These are phyloP conservation scores for Bufo bufo DNA, from an alignment of 2,113 vertebrate genomes.

Conservation along the genomic window DNA sequence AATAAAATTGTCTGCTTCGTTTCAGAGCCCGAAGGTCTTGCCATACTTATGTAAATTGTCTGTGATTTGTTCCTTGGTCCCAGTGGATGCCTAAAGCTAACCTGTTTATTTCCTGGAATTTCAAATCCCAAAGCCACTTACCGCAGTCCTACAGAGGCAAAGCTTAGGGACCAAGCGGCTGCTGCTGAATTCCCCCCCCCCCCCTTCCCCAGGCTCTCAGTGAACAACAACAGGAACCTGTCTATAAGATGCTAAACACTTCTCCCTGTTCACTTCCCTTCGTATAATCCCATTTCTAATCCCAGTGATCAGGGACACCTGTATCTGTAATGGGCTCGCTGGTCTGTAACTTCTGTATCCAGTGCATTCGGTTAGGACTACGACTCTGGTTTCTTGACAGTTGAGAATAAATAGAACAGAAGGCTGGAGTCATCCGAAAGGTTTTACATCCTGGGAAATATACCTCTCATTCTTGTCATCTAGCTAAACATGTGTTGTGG, in stretches of 20 bases:
- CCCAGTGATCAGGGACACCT: neutral
- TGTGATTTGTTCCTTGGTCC: slow-evolving; percentile 47
- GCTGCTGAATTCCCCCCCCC: neutral
- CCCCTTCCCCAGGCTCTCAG: neutral
- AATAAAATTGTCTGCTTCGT: slow-evolving; percentile 19
- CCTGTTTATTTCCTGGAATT: slow-evolving; percentile 58
- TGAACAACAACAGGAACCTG: slow-evolving; percentile 39
- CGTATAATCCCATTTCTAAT: slow-evolving; percentile 11
- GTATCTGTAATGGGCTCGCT: neutral
- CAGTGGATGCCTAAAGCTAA: slow-evolving; percentile 18
- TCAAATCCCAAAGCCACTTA: slow-evolving; percentile 46
- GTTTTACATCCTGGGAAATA: neutral
- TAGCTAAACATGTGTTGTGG: neutral
- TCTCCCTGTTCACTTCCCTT: slow-evolving; percentile 13
- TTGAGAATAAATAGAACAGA: neutral
- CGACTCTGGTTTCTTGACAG: neutral
- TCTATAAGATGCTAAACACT: neutral
- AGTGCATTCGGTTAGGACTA: neutral
- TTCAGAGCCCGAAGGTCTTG: slow-evolving; percentile 39
- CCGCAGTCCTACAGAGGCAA: slow-evolving; percentile 35
- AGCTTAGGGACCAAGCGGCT: slow-evolving; percentile 28
- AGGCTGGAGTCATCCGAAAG: neutral
- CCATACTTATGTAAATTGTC: slow-evolving; percentile 53
- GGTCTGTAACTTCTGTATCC: neutral
- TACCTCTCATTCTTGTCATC: neutral